Evolutionary conservation across 2,888 invertebrate genomes (phyloP), one percentile per base, ranked within the genome.

Genomic region (Hemicrepidius hirtus): DNA sequence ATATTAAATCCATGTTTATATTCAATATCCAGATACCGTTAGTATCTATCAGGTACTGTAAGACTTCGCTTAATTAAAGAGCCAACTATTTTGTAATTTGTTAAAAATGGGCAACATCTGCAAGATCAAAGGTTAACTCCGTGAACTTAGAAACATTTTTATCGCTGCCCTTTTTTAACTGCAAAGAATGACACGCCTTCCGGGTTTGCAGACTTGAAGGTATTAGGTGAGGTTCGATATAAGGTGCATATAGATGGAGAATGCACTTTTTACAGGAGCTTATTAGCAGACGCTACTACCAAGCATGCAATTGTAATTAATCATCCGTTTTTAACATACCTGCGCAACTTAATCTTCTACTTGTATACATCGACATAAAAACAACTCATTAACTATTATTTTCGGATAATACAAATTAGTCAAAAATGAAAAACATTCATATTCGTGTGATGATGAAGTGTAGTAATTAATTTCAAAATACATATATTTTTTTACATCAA

Each of bases 21-120:
- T 82, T 82, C 82, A 82, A 81, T 84, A 83, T 82, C 80, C 80
- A 35, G 78, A 81, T 80, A 75, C 82, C 83, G 83, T 82, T 83
- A 83, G 80, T 77, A 80, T 80, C 81, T 79, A 80, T 81, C 78
- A 76, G 80, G 75, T 79, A 79, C 78, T 79, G 77, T 80, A 79
- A 79, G 81, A 80, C 77, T 76, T 13, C 67, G 69, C 76, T 77
- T 77, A 77, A 77, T 77, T 77, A 77, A 73, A 77, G 76, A 77
- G 76, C 74, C 75, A 76, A 76, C 73, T 75, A 77, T 76, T 77
- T 77, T 71, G 64, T 68, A 66, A 74, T 72, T 71, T 74, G 62
- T 57, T 69, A 75, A 72, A 77, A 77, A 75, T 73, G 60, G 67
- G 63, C 72, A 74, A 70, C 75, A 77, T 76, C 77, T 76, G 73